Evolutionary conservation across 2,113 vertebrate species (phyloP).

Genomic region (Willisornis vidua): DNA sequence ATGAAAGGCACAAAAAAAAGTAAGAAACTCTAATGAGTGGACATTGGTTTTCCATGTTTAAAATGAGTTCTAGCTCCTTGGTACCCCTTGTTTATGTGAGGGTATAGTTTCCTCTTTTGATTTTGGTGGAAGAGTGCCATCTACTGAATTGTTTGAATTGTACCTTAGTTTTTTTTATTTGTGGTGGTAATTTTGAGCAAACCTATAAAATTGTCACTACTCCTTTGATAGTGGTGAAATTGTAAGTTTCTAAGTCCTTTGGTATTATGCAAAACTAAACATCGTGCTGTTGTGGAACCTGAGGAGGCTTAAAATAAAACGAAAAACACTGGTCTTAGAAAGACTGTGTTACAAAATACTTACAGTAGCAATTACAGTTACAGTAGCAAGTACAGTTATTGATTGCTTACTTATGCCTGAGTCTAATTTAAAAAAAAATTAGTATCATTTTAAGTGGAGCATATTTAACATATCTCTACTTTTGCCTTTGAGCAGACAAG

Average conservation of each 20-base stretch:
- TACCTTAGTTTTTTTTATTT: background rate
- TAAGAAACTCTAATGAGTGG: background rate
- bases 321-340: background rate
- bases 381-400: background rate
- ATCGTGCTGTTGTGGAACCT: background rate
- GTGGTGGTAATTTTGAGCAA: background rate
- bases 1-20: background rate
- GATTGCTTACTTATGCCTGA: background rate
- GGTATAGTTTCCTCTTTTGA: background rate
- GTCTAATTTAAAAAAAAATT: background rate
- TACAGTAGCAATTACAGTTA: background rate
- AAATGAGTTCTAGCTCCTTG: background rate
- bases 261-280: background rate
- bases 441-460: background rate
- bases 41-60: background rate
- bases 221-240: background rate
- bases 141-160: constrained; percentile 14
- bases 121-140: constrained; percentile 49
- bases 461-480: background rate
- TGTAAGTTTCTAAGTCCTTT: background rate
- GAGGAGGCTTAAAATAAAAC: background rate
- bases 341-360: background rate
- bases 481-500: background rate
- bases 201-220: background rate
- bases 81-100: background rate